Conservation (phyloP, 2,888 invertebrate genomes). For the Colostygia pectinataria region DNA sequence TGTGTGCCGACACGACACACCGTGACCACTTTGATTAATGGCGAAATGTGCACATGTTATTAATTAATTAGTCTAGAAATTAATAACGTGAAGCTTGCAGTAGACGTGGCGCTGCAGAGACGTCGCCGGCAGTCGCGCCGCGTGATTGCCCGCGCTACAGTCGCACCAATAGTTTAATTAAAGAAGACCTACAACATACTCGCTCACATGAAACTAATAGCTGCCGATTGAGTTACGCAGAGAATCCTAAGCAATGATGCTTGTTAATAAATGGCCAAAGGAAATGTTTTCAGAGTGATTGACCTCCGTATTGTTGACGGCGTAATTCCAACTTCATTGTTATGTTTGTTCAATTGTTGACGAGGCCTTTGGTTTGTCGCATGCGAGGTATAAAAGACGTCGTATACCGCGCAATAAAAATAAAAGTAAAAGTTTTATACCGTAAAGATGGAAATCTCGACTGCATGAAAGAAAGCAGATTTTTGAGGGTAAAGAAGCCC, state of each 20-base stretch:
- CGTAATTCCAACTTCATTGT: slow-evolving; percentile 28
- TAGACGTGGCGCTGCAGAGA: slow-evolving; percentile 61
- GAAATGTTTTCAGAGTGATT: slow-evolving; percentile 28
- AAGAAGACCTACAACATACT: slow-evolving; percentile 60
- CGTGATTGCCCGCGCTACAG: slow-evolving; percentile 46
- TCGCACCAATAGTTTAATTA: slow-evolving; percentile 67
- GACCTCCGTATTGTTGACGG: slow-evolving; percentile 26
- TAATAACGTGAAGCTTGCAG: slow-evolving; percentile 74
- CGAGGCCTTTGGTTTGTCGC: slow-evolving; percentile 24
- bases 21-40: slow-evolving; percentile 67
- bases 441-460: slow-evolving; percentile 77
- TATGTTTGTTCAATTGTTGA: slow-evolving; percentile 28
- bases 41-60: slow-evolving; percentile 62
- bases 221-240: slow-evolving; percentile 37
- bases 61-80: slow-evolving; percentile 75
- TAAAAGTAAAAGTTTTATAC: slow-evolving; percentile 63
- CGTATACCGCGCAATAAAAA: slow-evolving; percentile 49
- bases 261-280: slow-evolving; percentile 34
- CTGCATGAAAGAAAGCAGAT: slow-evolving; percentile 71
- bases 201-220: slow-evolving; percentile 40
- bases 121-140: slow-evolving; percentile 45
- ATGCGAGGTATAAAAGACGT: slow-evolving; percentile 31
- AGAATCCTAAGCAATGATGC: slow-evolving; percentile 50
- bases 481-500: slow-evolving; percentile 70
- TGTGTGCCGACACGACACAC: slow-evolving; percentile 31